phyloP scores from a whole-genome alignment of 2,797 vertebrate genomes.

The Anniella stebbinsi region DNA sequence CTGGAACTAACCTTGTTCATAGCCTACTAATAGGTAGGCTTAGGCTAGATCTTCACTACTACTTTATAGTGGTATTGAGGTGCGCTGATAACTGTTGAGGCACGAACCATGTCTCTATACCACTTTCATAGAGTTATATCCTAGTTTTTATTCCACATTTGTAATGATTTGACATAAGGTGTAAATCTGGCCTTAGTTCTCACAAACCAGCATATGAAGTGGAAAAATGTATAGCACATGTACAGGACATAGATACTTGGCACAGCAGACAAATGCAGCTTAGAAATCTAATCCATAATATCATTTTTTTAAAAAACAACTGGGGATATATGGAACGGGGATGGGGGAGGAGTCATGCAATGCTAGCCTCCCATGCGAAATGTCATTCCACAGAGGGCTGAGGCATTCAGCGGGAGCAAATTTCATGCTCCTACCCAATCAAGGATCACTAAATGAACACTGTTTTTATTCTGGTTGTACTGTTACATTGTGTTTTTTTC shows the following conservation, averaged over 20 bases:
- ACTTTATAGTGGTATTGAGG: background rate
- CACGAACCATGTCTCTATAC: too few relatives aligned
- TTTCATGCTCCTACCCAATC: background rate
- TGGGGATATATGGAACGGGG: background rate
- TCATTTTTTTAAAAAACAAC: background rate
- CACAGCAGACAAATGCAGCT: background rate
- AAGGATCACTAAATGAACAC: background rate
- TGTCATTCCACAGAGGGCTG: background rate
- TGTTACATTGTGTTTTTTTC: too few relatives aligned
- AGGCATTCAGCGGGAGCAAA: background rate
- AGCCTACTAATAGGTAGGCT: background rate
- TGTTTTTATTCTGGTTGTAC: too few relatives aligned
- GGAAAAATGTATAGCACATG: background rate
- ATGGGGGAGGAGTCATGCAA: background rate
- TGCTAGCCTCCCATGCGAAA: background rate
- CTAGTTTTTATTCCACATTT: too few relatives aligned
- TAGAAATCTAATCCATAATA: background rate
- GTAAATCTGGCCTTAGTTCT: too few relatives aligned
- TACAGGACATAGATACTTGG: background rate
- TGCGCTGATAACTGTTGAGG: too few relatives aligned
- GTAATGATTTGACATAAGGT: too few relatives aligned
- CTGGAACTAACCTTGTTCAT: background rate
- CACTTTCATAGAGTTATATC: too few relatives aligned
- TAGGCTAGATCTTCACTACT: too few relatives aligned
- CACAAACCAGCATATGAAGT: background rate